These are phyloP conservation scores for Rhagologus leucostigma DNA, from an alignment of 2,113 vertebrate species.

Conservation along the genomic window DNA sequence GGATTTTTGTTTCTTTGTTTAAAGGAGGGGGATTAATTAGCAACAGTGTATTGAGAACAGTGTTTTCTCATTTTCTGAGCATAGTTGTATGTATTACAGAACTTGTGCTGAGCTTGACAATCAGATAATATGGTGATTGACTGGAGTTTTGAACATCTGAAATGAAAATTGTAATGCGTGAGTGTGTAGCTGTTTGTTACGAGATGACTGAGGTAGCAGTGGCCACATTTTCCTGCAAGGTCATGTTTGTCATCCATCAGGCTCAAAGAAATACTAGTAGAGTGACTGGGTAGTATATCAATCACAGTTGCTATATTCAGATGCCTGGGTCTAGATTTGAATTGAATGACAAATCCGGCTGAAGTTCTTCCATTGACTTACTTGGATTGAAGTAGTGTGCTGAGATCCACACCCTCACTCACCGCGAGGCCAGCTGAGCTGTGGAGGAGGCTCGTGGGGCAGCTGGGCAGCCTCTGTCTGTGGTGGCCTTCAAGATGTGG, in stretches of 20 bases:
- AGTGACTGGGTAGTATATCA: background rate
- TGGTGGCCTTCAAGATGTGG: background rate
- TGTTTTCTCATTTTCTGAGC: background rate
- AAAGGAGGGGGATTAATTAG: background rate
- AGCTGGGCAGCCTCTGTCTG: background rate
- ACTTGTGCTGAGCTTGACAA: background rate
- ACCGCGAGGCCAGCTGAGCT: fast-evolving
- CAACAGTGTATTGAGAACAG: background rate
- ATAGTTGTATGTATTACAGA: background rate
- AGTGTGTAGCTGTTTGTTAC: background rate
- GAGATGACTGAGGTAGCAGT: background rate
- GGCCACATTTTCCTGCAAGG: background rate
- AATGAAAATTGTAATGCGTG: background rate
- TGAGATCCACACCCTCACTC: background rate
- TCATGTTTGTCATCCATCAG: background rate
- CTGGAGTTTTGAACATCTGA: background rate
- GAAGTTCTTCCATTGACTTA: background rate
- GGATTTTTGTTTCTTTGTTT: background rate
- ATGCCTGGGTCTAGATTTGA: background rate
- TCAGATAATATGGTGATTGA: background rate
- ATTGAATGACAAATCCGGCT: background rate
- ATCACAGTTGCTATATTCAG: background rate
- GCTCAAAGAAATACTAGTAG: background rate
- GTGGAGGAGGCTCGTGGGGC: background rate
- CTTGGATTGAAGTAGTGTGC: background rate